Base-by-base conservation (phyloP, 2,888 invertebrate species). In the Conus canariensis region DNA sequence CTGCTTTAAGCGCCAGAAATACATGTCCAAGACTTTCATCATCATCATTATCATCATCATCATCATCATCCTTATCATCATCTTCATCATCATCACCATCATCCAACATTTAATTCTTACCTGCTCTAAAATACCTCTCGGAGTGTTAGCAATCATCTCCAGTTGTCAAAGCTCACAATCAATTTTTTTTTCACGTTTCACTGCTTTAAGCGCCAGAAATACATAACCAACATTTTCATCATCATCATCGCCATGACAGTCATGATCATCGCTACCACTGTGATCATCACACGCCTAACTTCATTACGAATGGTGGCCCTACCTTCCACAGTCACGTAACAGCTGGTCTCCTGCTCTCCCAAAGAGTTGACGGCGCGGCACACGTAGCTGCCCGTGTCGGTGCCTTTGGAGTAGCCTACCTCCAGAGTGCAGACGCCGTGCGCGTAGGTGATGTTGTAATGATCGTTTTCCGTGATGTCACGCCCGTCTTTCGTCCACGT, bases 361-460 rank as follows among this genome's bases (percentile, higher is more conserved):
- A 99, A 98, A 89, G 97, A 97, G 97, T 99, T 99, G 93, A 98
- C 98, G 45, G 99, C 99, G 74, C 98, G 97, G 96, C 99, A 99
- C 82, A 97, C 97, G 97, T 99, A 99, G 96, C 98, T 98, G 93
- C 99, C 99, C 92, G 99, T 98, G 97, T 99, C 99, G 9, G 25
- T 25, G 25, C 25, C 25, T 19, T 77, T 98, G 96, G 99, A 99
- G 96, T 98, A 98, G 93, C 98, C 97, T 94, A 99, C 99, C 97
- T 99, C 99, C 97, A 99, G 97, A 0, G 99, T 98, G 89, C 99
- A 98, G 86, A 99, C 99, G 94, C 99, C 99, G 96, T 99, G 99
- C 7, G 98, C 97, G 96, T 98, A 98, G 8, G 98, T 97, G 98
- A 99, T 98, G 90, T 98, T 97, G 96, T 98, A 99, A 67, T 96